Evolutionary conservation across 2,113 vertebrate genomes (phyloP), one percentile per base, ranked within the genome.

Genomic region (Scytalopus superciliaris): DNA sequence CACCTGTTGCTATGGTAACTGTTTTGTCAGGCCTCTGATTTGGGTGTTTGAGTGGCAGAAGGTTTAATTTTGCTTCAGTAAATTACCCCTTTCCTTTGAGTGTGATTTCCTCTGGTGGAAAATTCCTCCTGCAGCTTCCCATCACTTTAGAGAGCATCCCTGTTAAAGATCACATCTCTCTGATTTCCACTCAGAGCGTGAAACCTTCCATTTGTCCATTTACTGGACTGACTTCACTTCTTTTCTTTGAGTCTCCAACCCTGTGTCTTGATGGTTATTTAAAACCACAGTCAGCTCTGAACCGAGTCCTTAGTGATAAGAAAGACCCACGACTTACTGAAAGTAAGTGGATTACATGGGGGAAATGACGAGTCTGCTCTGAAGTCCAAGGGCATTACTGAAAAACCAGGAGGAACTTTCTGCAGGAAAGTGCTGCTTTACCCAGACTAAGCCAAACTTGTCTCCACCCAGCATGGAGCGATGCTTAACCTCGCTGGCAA

Each of bases 381-480:
- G 40, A 44, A 59, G 14, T 8, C 44, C 28, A 16, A 37, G 63
- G 37, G 9, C 14, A 14, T 11, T 35, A 14, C n/a, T 21, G 69
- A 39, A 52, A 66, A 81, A 3, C 3, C 2, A 8, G 0, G 0
- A 52, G 27, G 28, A 52, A 52, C 50, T 28, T 50, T 7, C 21
- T 31, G 27, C 18, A 70, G 33, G 52, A 63, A 45, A 0, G 1
- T 24, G 1, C 10, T 75, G 35, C 44, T 90, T 47, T 52, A 23
- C 55, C 70, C 57, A 57, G 74, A 59, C 10, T 10, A 39, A 59
- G 16, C 23, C 39, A 27, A 47, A 44, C 10, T 37, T 47, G 7
- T 2, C 37, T 31, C 37, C 86, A 19, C 55, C 27, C 57, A 17
- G 12, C 3, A 0, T 2, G 9, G 18, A 40, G 31, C 0, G 0